Percentiles rank a stretch among this genome's conserved stretches.
Conservation (phyloP, 2,113 vertebrate species). For the Microcebus murinus region DNA sequence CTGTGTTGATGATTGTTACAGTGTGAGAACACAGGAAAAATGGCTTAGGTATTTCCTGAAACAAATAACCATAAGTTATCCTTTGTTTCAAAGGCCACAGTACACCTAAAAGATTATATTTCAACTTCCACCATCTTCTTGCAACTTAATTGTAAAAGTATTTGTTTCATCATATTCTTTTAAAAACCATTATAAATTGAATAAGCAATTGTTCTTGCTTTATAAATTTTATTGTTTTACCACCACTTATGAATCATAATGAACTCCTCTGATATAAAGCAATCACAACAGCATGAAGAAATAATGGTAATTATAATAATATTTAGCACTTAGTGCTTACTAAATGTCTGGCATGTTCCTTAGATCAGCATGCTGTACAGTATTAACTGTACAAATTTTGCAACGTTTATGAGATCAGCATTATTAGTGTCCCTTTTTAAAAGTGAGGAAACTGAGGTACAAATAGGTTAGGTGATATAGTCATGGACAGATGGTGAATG, state of each 20-base stretch:
- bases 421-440: not conserved
- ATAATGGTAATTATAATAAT: not conserved
- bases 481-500: not conserved
- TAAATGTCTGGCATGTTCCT: not conserved
- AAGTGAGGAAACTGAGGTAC: not conserved
- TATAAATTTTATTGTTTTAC: not conserved
- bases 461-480: not conserved
- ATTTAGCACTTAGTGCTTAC: not conserved
- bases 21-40: too few species aligned
- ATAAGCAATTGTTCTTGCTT: not conserved
- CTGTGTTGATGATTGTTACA: too few species aligned
- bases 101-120: not conserved
- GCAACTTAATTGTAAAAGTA: not conserved
- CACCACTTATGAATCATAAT: not conserved
- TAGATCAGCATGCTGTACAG: not conserved
- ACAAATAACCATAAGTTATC: not conserved
- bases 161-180: not conserved
- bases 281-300: not conserved
- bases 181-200: not conserved
- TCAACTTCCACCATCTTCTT: not conserved
- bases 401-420: not conserved
- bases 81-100: not conserved
- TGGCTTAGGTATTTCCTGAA: too few species aligned
- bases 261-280: not conserved
- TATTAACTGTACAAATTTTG: not conserved